Percentiles rank a stretch among this genome's conserved stretches.
phyloP scores from a whole-genome alignment of 2,888 invertebrate genomes.

The Junonia oenone region DNA sequence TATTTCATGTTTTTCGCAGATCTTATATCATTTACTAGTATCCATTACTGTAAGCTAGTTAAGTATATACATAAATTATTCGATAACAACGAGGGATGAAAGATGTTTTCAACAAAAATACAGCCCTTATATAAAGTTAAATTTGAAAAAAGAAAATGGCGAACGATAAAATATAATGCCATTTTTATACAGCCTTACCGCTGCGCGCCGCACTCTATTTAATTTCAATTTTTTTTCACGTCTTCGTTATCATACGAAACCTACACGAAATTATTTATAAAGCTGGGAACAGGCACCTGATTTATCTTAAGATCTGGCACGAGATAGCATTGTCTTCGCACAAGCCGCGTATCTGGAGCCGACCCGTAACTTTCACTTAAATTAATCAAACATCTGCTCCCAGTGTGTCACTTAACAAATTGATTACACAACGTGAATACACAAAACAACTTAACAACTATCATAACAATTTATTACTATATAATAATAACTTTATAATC shows the following conservation, averaged over 20 bases:
- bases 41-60: neutral
- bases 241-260: constrained; percentile 75
- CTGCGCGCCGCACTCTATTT: neutral
- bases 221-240: constrained; percentile 4
- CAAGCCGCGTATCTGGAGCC: neutral
- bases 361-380: neutral
- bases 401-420: constrained; percentile 33
- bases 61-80: neutral
- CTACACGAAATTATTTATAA: constrained; percentile 66
- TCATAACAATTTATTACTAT: neutral
- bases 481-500: no score
- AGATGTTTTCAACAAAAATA: constrained; percentile 61
- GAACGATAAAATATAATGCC: constrained; percentile 29
- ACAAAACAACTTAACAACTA: neutral
- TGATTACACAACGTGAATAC: constrained; percentile 20
- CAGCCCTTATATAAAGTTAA: constrained; percentile 52
- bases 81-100: constrained; percentile 62
- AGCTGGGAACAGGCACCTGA: constrained; percentile 18
- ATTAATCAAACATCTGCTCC: constrained; percentile 38
- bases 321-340: neutral
- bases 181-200: neutral
- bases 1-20: no score
- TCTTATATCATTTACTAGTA: neutral
- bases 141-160: constrained; percentile 27
- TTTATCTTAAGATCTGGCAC: neutral